Conservation (phyloP, 2,888 invertebrate species). For the Rhyacophila evoluta region DNA sequence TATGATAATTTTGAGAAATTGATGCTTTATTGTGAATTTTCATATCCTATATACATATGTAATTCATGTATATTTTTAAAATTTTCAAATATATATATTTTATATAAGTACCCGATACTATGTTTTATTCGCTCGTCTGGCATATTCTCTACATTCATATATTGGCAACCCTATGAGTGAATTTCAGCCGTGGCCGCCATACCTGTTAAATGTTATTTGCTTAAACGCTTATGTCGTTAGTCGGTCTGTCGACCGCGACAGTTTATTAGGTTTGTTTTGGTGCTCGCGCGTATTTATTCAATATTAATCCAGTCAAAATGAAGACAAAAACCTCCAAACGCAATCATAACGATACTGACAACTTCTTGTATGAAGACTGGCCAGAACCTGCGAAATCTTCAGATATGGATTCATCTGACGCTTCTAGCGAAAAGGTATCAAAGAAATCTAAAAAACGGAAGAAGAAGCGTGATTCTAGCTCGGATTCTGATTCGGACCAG, state of each 20-base stretch:
- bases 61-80: too few relatives aligned
- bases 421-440: conserved; percentile 36
- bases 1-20: too few relatives aligned
- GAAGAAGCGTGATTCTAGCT: conserved; percentile 62
- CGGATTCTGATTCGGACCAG: conserved; percentile 65
- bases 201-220: conserved; percentile 15
- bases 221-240: background rate
- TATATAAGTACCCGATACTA: too few relatives aligned
- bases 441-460: conserved; percentile 59
- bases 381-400: conserved; percentile 30
- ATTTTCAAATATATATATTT: too few relatives aligned
- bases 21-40: too few relatives aligned
- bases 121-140: too few relatives aligned
- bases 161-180: background rate
- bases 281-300: too few relatives aligned
- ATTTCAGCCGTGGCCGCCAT: background rate
- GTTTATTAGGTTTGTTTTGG: background rate
- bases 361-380: conserved; percentile 30
- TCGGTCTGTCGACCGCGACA: background rate
- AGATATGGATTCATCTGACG: conserved; percentile 29
- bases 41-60: too few relatives aligned
- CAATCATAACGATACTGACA: conserved; percentile 31
- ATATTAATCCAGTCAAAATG: conserved; percentile 25
- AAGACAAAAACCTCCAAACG: conserved; percentile 43
- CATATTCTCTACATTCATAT: too few relatives aligned